Conservation (phyloP, 2,797 vertebrate species). For the Siniperca scherzeri region DNA sequence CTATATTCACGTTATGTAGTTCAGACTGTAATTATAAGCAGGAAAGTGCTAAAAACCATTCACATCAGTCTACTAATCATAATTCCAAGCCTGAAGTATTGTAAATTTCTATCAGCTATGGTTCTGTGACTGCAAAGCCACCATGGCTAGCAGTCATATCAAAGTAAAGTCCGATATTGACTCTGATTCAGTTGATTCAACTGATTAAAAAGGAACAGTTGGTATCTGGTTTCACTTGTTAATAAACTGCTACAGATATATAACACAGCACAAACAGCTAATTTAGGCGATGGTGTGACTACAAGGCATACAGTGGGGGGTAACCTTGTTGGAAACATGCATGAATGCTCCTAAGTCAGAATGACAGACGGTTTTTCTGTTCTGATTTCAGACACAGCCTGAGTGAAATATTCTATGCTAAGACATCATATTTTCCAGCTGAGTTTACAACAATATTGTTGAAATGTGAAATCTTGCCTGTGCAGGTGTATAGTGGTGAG, state of each 20-base stretch:
- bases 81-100: neutral
- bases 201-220: neutral
- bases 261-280: neutral
- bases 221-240: neutral
- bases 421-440: neutral
- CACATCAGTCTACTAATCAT: neutral
- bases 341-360: neutral
- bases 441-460: neutral
- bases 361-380: neutral
- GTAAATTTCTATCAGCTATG: neutral
- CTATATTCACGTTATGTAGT: neutral
- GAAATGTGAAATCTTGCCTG: slow-evolving; percentile 7
- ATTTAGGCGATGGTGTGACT: neutral
- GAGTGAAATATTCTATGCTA: neutral
- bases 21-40: neutral
- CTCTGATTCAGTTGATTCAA: neutral
- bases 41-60: neutral
- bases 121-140: neutral
- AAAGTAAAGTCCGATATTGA: neutral
- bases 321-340: neutral
- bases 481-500: neutral
- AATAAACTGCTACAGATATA: neutral
- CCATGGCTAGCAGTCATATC: neutral
- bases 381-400: neutral
- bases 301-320: no score